These are phyloP conservation scores for Phyllotreta striolata DNA, from an alignment of 2,888 invertebrate genomes.

Conservation along the genomic window DNA sequence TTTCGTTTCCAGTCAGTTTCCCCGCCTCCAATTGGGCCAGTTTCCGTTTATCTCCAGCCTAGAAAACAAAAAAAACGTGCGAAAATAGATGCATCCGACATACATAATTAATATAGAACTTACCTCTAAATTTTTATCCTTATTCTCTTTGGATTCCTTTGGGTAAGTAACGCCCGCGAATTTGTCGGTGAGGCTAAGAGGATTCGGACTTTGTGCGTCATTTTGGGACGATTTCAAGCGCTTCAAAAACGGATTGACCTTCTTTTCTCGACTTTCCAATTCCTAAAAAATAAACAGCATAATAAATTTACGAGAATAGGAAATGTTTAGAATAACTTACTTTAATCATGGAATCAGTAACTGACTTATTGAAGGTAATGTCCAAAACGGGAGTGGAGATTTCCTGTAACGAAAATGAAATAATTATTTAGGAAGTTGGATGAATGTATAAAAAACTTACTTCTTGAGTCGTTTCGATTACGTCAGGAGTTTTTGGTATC, in stretches of 20 bases:
- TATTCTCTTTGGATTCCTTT: slow-evolving; percentile 46
- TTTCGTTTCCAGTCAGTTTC: slow-evolving; percentile 40
- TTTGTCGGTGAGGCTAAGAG: slow-evolving; percentile 56
- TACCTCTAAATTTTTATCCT: slow-evolving; percentile 49
- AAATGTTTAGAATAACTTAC: slow-evolving; percentile 7
- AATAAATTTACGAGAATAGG: background rate
- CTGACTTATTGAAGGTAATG: no score
- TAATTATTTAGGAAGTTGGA: background rate
- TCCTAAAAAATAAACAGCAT: slow-evolving; percentile 23
- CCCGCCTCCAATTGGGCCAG: slow-evolving; percentile 55
- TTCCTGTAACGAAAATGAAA: background rate
- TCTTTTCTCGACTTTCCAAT: slow-evolving; percentile 34
- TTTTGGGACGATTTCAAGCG: slow-evolving; percentile 52
- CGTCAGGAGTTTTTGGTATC: no score
- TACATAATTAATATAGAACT: slow-evolving; percentile 2
- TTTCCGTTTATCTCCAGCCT: slow-evolving; percentile 56
- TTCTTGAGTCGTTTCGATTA: no score
- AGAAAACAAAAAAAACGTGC: slow-evolving; percentile 11
- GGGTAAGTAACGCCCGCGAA: slow-evolving; percentile 55
- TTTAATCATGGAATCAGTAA: no score
- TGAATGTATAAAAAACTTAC: no score
- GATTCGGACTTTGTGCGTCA: slow-evolving; percentile 47
- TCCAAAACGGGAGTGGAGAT: no score
- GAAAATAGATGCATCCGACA: background rate
- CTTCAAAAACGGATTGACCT: slow-evolving; percentile 63